Conservation (phyloP, 2,113 vertebrate species). For the Typhlomys cinereus region DNA sequence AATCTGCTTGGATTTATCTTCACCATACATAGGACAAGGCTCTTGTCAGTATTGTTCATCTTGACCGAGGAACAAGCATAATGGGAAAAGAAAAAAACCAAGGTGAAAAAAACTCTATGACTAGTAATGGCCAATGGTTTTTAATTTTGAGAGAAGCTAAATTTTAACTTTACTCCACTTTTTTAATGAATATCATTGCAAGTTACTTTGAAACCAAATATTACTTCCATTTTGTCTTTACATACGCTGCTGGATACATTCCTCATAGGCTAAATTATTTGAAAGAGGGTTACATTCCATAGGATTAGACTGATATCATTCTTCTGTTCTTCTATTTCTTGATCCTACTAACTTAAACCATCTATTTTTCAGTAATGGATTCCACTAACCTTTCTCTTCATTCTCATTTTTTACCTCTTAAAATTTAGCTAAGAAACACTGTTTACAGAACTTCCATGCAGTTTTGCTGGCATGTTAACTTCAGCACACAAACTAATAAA, state of each 20-base stretch:
- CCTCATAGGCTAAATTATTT: constrained; percentile 18
- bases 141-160: background rate
- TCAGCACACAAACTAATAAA: constrained; percentile 55
- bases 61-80: background rate
- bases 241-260: background rate
- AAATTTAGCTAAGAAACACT: constrained; percentile 69
- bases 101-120: background rate
- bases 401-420: constrained; percentile 71
- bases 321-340: background rate
- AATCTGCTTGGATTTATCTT: background rate
- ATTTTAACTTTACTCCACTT: background rate
- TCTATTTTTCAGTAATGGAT: constrained; percentile 43
- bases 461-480: constrained; percentile 60
- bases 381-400: constrained; percentile 62
- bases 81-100: background rate
- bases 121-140: background rate
- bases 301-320: constrained; percentile 27
- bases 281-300: background rate
- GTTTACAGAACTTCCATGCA: constrained; percentile 60
- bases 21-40: background rate
- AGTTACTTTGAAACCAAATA: background rate
- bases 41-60: background rate
- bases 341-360: background rate
- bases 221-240: background rate
- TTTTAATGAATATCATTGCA: background rate